Evolutionary conservation across 2,888 invertebrate genomes (phyloP).

Genomic region (Timema podura): DNA sequence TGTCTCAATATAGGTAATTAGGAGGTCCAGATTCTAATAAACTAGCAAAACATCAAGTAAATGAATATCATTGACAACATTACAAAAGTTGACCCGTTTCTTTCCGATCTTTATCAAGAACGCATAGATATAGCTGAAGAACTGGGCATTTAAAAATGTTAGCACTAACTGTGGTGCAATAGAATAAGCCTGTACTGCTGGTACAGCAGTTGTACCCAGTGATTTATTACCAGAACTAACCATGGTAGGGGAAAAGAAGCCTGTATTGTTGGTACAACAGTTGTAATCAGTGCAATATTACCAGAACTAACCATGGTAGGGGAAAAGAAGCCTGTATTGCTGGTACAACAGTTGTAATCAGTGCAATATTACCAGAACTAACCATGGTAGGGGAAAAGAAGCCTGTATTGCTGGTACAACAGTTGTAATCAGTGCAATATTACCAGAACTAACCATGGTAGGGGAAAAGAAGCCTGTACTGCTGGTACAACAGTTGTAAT

Average conservation of each 20-base stretch:
- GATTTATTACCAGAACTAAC: neutral
- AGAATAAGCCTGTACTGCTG: slow-evolving; percentile 29
- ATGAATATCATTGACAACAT: too few relatives aligned
- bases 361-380: too few relatives aligned
- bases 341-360: neutral
- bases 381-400: neutral
- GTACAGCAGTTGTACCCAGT: slow-evolving; percentile 20
- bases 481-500: slow-evolving; percentile 19
- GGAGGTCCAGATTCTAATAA: too few relatives aligned
- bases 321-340: slow-evolving; percentile 28
- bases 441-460: slow-evolving; percentile 9
- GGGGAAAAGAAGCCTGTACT: slow-evolving; percentile 26
- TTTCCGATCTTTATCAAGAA: too few relatives aligned
- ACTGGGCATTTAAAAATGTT: neutral
- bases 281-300: too few relatives aligned
- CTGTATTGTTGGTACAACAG: too few relatives aligned
- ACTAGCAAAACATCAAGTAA: too few relatives aligned
- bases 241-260: neutral
- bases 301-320: slow-evolving; percentile 22
- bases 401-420: too few relatives aligned
- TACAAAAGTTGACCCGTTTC: too few relatives aligned
- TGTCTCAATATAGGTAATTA: too few relatives aligned
- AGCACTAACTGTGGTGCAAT: slow-evolving; percentile 24
- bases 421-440: too few relatives aligned
- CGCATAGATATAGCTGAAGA: too few relatives aligned